Conservation (phyloP, 2,113 vertebrate species). For the Tauraco erythrolophus region DNA sequence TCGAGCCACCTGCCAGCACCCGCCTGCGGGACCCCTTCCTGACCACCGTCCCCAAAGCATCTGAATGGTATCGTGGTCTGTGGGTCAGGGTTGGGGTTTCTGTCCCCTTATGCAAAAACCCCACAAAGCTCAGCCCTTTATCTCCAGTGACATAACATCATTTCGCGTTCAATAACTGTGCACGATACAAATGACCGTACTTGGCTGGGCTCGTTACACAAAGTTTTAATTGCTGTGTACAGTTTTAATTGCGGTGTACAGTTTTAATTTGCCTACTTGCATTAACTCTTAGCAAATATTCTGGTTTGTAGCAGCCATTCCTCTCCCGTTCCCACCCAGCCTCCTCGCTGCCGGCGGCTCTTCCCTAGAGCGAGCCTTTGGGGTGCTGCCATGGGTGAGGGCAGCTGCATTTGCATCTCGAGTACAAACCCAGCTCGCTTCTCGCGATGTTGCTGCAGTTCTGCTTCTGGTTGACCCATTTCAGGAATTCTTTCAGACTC, state of each 20-base stretch:
- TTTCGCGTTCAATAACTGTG: fast-evolving
- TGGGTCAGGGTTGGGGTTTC: not conserved
- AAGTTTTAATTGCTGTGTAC: not conserved
- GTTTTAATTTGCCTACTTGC: not conserved
- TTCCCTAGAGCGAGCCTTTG: not conserved
- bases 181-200: not conserved
- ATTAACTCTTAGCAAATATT: not conserved
- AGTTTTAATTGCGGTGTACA: not conserved
- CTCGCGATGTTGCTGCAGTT: fast-evolving
- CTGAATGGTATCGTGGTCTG: not conserved
- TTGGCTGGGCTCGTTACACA: fast-evolving
- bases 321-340: not conserved
- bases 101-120: not conserved
- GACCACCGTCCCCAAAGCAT: fast-evolving
- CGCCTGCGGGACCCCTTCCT: fast-evolving
- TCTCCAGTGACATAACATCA: fast-evolving
- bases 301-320: not conserved
- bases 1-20: fast-evolving
- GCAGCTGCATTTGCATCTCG: not conserved
- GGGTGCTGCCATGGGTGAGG: fast-evolving
- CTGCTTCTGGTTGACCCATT: not conserved
- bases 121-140: not conserved
- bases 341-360: not conserved
- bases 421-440: fast-evolving
- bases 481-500: not conserved